Conservation (phyloP, 2,797 vertebrate genomes). For the Ptychadena robeensis region DNA sequence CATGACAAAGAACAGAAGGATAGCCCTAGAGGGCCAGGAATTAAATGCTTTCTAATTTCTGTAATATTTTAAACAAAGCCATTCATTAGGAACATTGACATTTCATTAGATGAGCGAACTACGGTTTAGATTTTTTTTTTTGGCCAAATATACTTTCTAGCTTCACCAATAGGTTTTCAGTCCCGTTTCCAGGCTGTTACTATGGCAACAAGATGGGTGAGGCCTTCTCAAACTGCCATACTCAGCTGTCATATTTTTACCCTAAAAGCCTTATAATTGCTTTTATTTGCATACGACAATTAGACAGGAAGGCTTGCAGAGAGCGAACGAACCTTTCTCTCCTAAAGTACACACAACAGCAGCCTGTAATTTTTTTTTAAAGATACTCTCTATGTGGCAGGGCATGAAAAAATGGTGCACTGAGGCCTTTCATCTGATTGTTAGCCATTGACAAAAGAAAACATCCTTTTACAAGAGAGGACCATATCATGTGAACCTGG, state of each 20-base stretch:
- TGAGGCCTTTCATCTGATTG: constrained; percentile 85
- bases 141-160: constrained; percentile 78
- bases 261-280: constrained; percentile 99
- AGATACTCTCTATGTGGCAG: constrained; percentile 84
- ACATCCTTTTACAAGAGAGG: constrained; percentile 83
- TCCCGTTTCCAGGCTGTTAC: constrained; percentile 89
- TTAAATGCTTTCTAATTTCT: constrained; percentile 77
- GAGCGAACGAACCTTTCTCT: constrained; percentile 93
- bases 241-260: constrained; percentile 99
- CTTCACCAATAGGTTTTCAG: constrained; percentile 74
- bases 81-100: constrained; percentile 74
- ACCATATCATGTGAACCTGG: constrained; percentile 81
- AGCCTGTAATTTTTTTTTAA: constrained; percentile 87
- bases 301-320: constrained; percentile 99
- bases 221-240: constrained; percentile 93
- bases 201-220: constrained; percentile 98
- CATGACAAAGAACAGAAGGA: constrained; percentile 74
- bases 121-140: constrained; percentile 72
- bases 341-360: constrained; percentile 83
- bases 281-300: constrained; percentile 99
- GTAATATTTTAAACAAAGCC: constrained; percentile 78
- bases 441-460: constrained; percentile 87
- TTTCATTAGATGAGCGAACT: constrained; percentile 65
- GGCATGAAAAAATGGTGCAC: constrained; percentile 80
- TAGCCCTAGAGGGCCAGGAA: constrained; percentile 68